These are phyloP conservation scores for Drosophila antonietae DNA, from an alignment of 2,888 invertebrate species.

Conservation along the genomic window DNA sequence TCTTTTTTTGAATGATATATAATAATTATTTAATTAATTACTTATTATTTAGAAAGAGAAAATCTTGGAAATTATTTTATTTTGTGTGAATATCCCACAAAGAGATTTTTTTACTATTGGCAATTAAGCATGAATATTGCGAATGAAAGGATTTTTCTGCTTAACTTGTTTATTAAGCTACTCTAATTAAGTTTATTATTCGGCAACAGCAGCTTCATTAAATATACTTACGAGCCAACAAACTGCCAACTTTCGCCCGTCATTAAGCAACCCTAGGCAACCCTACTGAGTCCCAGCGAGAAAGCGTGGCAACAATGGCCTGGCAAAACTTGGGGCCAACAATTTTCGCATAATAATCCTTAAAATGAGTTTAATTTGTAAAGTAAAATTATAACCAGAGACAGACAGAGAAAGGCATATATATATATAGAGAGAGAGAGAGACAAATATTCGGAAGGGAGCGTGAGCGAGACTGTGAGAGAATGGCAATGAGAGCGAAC, in stretches of 20 bases:
- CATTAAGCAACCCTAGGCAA: slow-evolving; percentile 28
- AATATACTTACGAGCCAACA: slow-evolving; percentile 13
- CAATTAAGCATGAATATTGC: background rate
- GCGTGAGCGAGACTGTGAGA: background rate
- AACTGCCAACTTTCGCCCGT: slow-evolving; percentile 22
- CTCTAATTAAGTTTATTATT: slow-evolving; percentile 48
- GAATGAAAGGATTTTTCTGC: slow-evolving; percentile 10
- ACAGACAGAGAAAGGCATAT: background rate
- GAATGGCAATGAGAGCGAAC: background rate
- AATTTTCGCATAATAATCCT: slow-evolving; percentile 80
- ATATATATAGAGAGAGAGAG: background rate
- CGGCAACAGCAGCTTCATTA: slow-evolving; percentile 30
- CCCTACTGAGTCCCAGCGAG: background rate
- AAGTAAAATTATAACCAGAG: slow-evolving; percentile 66
- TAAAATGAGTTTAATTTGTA: slow-evolving; percentile 81
- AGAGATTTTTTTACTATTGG: background rate
- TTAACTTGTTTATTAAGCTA: slow-evolving; percentile 12
- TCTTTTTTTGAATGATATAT: too few species aligned
- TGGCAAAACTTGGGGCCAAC: slow-evolving; percentile 66
- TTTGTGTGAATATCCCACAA: background rate
- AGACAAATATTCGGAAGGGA: background rate
- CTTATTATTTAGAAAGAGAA: too few species aligned
- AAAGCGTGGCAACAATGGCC: slow-evolving; percentile 56
- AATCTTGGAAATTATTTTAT: too few species aligned
- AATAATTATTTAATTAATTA: too few species aligned